These are phyloP conservation scores for Sebastes reedi DNA, from an alignment of 2,797 vertebrate genomes.

Conservation along the genomic window DNA sequence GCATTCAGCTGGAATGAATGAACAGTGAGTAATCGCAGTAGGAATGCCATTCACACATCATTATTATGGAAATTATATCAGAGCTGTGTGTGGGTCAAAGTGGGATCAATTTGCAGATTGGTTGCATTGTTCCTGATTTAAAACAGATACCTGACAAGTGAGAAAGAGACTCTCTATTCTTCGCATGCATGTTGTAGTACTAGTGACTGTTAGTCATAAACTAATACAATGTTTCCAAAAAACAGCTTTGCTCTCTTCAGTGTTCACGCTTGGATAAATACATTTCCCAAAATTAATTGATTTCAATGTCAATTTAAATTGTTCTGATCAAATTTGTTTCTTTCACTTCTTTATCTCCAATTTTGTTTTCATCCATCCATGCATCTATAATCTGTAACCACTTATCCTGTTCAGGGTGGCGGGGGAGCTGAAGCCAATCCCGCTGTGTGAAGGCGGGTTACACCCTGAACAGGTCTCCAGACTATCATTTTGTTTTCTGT, in stretches of 20 bases:
- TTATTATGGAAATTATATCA: not conserved
- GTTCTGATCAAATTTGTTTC: not conserved
- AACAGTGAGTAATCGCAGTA: not conserved
- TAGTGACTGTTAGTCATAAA: not conserved
- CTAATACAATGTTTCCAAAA: not conserved
- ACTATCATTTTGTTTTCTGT: not conserved
- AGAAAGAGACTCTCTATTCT: not conserved
- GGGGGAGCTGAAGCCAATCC: no score
- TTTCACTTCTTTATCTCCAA: not conserved
- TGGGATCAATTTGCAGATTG: not conserved
- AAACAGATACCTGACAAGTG: not conserved
- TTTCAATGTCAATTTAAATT: not conserved
- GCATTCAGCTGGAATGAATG: not conserved
- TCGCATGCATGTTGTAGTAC: no score
- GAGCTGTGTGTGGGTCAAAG: not conserved
- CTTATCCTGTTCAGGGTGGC: no score
- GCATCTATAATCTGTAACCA: no score
- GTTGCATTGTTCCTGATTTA: not conserved
- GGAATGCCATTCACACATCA: not conserved
- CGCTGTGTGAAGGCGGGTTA: no score
- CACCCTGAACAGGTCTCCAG: no score
- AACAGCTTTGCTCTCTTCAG: not conserved
- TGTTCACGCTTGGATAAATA: no score
- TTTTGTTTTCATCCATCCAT: not conserved
- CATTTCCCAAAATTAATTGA: not conserved